Base-by-base conservation (phyloP, 2,797 vertebrate species). In the Sebastiscus albofasciatus region DNA sequence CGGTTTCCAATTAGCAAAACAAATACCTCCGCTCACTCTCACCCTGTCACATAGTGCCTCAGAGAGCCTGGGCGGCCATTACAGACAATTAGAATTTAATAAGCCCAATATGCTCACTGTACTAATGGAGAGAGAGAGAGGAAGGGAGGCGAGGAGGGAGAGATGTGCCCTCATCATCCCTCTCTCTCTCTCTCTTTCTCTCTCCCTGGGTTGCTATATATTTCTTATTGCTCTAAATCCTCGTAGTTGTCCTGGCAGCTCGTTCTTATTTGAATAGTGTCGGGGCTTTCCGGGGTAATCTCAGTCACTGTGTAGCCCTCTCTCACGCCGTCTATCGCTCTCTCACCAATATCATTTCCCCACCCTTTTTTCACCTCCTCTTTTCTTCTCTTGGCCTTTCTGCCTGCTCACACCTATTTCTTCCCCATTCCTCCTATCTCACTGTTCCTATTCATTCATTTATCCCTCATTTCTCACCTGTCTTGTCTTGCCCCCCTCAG, bases 51-150 rank as follows among this genome's bases (percentile, higher is more conserved):
- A 89, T 71, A 58, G 89, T 79, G 90, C 93, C 89, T 90, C 86
- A 66, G 90, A 92, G 93, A 93, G 89, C 91, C 88, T 75, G 91
- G 85, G 91, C 80, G 79, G 86, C 92, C 93, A 94, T 94, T 94
- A 95, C 87, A 87, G 89, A 93, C 94, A 92, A 95, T 95, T 95
- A 95, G 92, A 94, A 94, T 94, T 94, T 95, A 95, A 96, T 95
- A 93, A 92, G 90, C 92, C 89, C 92, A 95, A 94, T 95, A 95
- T 95, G 94, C 91, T 92, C 92, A 90, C 90, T 89, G 86, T 91
- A 90, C 90, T 91, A 94, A 95, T 95, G 84, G 85, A 85, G 87
- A 81, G 85, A 85, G 87, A 81, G 83, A 77, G 91, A 89, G 82
- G 81, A 56, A 76, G 82, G 75, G 89, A 80, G 74, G 82, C 3